Evolutionary conservation across 2,888 invertebrate genomes (phyloP).

Genomic region (Catocala nupta): DNA sequence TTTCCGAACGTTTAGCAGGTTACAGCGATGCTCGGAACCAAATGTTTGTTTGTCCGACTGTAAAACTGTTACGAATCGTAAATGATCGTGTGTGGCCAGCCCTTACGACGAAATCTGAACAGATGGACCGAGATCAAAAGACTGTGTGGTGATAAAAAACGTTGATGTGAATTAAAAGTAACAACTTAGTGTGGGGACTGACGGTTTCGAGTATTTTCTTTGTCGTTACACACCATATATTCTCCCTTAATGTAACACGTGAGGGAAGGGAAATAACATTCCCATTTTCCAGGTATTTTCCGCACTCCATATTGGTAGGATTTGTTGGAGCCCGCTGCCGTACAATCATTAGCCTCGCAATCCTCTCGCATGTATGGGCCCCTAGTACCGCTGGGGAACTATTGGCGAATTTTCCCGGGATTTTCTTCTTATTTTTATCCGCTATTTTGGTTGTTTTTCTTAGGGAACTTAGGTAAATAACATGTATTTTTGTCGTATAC

Average conservation of each 20-base stretch:
- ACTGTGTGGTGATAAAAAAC: constrained; percentile 78
- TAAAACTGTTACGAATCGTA: constrained; percentile 85
- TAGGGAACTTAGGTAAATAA: constrained; percentile 35
- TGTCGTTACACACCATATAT: constrained; percentile 60
- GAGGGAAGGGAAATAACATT: constrained; percentile 67
- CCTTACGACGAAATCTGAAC: constrained; percentile 86
- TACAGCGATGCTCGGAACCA: constrained; percentile 81
- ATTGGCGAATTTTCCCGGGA: constrained; percentile 75
- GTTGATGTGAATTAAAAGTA: constrained; percentile 83
- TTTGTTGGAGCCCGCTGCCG: constrained; percentile 72
- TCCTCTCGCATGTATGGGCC: constrained; percentile 72
- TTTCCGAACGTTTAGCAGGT: constrained; percentile 70
- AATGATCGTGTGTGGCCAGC: constrained; percentile 86
- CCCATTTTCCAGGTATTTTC: constrained; percentile 84
- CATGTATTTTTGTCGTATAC: background rate
- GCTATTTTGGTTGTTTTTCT: constrained; percentile 56
- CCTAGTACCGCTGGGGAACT: constrained; percentile 73
- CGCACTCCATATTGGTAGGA: constrained; percentile 83
- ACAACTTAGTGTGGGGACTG: constrained; percentile 75
- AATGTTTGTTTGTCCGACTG: constrained; percentile 84
- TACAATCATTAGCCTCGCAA: constrained; percentile 81
- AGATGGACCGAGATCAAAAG: constrained; percentile 86
- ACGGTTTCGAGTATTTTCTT: constrained; percentile 58
- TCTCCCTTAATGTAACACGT: constrained; percentile 56
- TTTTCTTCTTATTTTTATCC: constrained; percentile 66